phyloP scores from a whole-genome alignment of 2,113 vertebrate species.

The Garra rufa region DNA sequence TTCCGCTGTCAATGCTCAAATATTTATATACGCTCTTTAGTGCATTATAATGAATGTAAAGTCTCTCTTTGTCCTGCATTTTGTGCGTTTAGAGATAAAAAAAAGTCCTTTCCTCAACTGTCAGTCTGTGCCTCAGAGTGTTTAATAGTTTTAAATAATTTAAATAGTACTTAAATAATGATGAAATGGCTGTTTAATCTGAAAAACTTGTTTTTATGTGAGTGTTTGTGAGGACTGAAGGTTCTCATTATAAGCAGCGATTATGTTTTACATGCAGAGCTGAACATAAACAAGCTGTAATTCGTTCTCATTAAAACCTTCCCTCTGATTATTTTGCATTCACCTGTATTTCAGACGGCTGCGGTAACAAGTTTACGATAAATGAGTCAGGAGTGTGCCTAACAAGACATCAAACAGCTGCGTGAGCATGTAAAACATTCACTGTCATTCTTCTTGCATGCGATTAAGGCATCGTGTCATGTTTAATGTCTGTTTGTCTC shows the following conservation, averaged over 20 bases:
- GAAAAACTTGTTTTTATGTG: conserved; percentile 29
- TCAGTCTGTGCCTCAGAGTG: conserved; percentile 1
- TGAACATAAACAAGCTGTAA: conserved; percentile 70
- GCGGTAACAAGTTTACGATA: conserved; percentile 57
- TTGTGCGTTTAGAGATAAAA: conserved; percentile 37
- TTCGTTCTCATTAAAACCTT: conserved; percentile 66
- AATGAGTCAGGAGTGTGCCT: conserved; percentile 38
- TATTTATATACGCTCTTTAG: conserved; percentile 22
- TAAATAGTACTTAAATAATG: background rate
- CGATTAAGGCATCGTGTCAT: background rate
- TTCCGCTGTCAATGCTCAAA: conserved; percentile 14
- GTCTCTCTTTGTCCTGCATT: conserved; percentile 15
- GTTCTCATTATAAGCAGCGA: conserved; percentile 59
- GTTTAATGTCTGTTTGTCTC: conserved; percentile 12
- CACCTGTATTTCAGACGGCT: conserved; percentile 58
- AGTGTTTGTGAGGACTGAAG: conserved; percentile 51
- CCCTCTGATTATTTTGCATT: conserved; percentile 57
- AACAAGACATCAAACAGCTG: conserved; percentile 30
- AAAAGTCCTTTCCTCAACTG: conserved; percentile 15
- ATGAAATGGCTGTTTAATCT: conserved; percentile 9
- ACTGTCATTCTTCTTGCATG: background rate
- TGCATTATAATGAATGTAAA: conserved; percentile 48
- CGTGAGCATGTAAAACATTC: background rate
- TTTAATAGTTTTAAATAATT: conserved; percentile 17
- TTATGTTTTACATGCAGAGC: conserved; percentile 62